Base-by-base conservation (phyloP, 2,888 invertebrate species). In the Drosophila siamana region DNA sequence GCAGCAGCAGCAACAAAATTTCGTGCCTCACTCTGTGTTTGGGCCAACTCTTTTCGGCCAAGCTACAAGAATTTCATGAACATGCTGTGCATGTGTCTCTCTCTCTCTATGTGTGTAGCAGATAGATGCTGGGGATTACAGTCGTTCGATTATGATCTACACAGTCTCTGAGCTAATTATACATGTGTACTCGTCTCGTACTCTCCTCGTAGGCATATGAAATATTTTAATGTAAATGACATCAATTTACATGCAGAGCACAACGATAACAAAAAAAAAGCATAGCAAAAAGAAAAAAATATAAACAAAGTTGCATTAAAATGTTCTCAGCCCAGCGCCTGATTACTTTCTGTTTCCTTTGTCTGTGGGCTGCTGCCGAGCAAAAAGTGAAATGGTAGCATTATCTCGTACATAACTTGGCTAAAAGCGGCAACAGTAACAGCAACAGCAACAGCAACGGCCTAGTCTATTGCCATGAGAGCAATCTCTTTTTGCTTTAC, bases 1-100 rank as follows among this genome's bases (percentile, higher is more conserved):
- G 11, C 24, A 30, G 9, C 51, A 52, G 16, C 50, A 36, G 11
- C 46, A 28, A 51, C 38, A n/a, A 40, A 69, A 62, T 33, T 54
- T 74, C 62, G 76, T 65, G 79, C 63, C 56, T 33, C 52, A 41
- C 56, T 75, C 43, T 56, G 26, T 60, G 15, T 50, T 26, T 24
- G 16, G 19, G 19, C 47, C 68, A 26, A 26, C 26, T 57, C 11
- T n/a, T 43, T 59, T 50, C 22, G 26, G 22, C 48, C n/a, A 51
- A 40, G 51, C 19, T 33, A 44, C 24, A 47, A 60, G 52, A 65
- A 59, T 60, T 51, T 22, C 60, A n/a, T 30, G 44, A 52, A 56
- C 30, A 24, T 19, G 36, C 15, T 36, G 36, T 24, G 16, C n/a
- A 11, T n/a, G n/a, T 3, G n/a, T 3, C 30, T 30, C 3, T 30